These are phyloP conservation scores for Ceyx melanurus DNA, from an alignment of 2,113 vertebrate genomes.

Conservation along the genomic window DNA sequence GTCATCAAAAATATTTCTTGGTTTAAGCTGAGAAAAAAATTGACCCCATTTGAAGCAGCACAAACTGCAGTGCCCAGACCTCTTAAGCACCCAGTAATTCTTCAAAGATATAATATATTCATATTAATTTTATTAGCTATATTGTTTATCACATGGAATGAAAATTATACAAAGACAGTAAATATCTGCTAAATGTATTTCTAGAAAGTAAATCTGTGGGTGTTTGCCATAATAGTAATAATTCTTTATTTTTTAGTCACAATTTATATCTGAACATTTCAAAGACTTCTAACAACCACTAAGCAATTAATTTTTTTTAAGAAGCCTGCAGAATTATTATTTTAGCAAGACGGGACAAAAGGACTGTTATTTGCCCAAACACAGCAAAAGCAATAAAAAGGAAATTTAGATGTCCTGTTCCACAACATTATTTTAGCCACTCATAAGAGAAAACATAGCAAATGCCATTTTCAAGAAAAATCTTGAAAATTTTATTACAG, in stretches of 20 bases:
- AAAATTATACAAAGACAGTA: background rate
- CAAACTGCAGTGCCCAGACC: background rate
- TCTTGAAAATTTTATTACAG: background rate
- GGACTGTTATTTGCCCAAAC: background rate
- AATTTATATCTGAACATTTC: background rate
- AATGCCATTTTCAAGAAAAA: background rate
- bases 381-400: background rate
- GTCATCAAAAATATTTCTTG: background rate
- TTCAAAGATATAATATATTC: background rate
- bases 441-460: background rate
- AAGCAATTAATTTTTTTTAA: background rate
- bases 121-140: background rate
- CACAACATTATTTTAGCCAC: background rate
- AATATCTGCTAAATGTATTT: background rate
- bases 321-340: background rate
- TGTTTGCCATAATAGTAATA: background rate
- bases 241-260: background rate
- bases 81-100: background rate
- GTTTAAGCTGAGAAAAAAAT: background rate
- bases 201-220: background rate
- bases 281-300: background rate
- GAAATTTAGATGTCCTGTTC: background rate
- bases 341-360: background rate
- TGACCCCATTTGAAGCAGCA: background rate
- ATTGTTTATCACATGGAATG: background rate